Percentiles rank a stretch among this genome's conserved stretches.
Evolutionary conservation across 2,888 invertebrate species (phyloP).

Genomic region (Rotaria socialis): DNA sequence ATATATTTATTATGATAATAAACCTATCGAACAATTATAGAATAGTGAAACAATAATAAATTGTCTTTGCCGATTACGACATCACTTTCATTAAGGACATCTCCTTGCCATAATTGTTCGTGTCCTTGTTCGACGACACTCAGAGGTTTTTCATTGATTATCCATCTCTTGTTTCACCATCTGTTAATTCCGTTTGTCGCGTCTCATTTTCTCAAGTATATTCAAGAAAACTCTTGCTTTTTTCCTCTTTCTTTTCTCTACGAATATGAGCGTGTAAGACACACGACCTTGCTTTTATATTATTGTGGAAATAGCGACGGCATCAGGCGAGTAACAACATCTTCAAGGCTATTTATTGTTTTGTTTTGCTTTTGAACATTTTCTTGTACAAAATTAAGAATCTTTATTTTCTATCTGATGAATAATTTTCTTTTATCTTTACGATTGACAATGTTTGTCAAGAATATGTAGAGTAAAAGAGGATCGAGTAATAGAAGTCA

Average conservation of each 20-base stretch:
- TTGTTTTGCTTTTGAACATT: not conserved
- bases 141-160: constrained; percentile 9
- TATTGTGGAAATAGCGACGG: not conserved
- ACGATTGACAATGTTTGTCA: no score
- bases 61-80: not conserved
- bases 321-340: not conserved
- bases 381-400: no score
- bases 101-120: not conserved
- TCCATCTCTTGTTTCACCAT: constrained; percentile 11
- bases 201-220: not conserved
- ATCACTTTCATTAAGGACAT: constrained; percentile 15
- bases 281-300: not conserved
- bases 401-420: no score
- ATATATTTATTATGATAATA: no score
- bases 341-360: not conserved
- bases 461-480: not conserved
- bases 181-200: constrained; percentile 12
- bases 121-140: constrained; percentile 29
- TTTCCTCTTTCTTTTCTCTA: not conserved
- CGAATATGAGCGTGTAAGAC: not conserved
- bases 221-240: not conserved
- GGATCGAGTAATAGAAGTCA: not conserved
- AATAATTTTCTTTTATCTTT: no score
- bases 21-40: not conserved
- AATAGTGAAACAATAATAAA: not conserved